Base-by-base conservation (phyloP, 2,113 vertebrate genomes). In the Tamias sibiricus region DNA sequence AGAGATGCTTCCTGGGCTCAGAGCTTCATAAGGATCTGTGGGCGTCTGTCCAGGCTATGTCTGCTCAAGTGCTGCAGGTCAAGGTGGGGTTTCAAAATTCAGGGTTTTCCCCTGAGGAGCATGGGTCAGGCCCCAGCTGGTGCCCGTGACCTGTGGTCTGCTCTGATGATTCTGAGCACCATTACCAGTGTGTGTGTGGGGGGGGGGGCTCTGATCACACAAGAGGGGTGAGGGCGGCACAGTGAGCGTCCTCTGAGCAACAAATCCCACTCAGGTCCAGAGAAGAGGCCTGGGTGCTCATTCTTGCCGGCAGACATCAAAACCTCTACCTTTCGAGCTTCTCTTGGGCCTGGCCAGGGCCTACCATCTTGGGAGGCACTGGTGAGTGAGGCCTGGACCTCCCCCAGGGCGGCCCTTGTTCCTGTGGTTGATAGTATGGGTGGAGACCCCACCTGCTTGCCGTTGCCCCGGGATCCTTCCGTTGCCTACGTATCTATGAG, bases 371-470 rank as follows among this genome's bases (percentile, higher is more conserved):
- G n/a, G 54, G 8, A 62, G 37, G 85, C 22, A 14, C n/a, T 1
- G 44, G 10, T 37, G 11, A 83, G 85, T 28, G 66, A 75, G 74
- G 40, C 52, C 0, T 0, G 5, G 2, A 0, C 0, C 0, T 84
- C 24, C 28, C 54, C 66, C 19, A 4, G 3, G 9, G 35, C 62
- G 28, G 32, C 24, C 20, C 10, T 9, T 17, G 5, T 35, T 22
- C 14, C 37, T 44, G 1, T 6, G 30, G 7, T 49, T 66, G 35
- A 16, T 20, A 2, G 37, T 22, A 4, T 30, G 17, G 68, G 30
- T 32, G 0, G 35, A 19, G 54, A 52, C 62, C 57, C 59, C 20
- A 6, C 26, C 24, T 20, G 72, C 42, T 24, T 35, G 37, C 16
- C 30, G 0, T 30, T 42, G 37, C 66, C 49, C 44, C 5, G 32